Evolutionary conservation across 2,888 invertebrate species (phyloP), one percentile per base, ranked within the genome.

Genomic region (Melolontha melolontha): DNA sequence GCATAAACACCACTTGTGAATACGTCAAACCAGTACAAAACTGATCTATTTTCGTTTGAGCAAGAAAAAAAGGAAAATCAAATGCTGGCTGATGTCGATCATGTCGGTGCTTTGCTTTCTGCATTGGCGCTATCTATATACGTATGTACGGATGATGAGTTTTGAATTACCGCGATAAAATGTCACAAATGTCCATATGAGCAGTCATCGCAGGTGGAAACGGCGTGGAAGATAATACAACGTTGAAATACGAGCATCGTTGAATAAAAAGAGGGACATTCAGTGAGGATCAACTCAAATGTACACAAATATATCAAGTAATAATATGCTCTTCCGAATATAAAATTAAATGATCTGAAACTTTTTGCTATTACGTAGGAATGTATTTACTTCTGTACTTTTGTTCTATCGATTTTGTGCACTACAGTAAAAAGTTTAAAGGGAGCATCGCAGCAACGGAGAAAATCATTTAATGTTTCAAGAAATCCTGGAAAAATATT

Each of bases 121-220:
- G 14, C 51, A 51, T 16, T 41, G 51, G 40, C 40, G 40, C 64
- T 41, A 64, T 64, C 64, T 65, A 14, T 65, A 44, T 17, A 54
- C 29, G 67, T 80, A 78, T 81, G 77, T 80, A 82, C 81, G 80
- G 81, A 79, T 82, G 82, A 83, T 82, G 80, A 78, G 81, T 77
- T 81, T 80, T 79, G 81, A 83, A 83, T 81, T 79, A 78, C 80
- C 77, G 71, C 76, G 81, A 82, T 82, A 83, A 83, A 82, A 82
- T 79, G 82, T 80, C 78, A 78, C 78, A 78, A 82, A 82, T 77
- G 80, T 77, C 78, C 80, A 77, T 81, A 80, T 80, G 74, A 76
- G 75, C 79, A 78, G 78, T 79, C 81, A 79, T 83, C 81, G 78
- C 82, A 83, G 83, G 83, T 83, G 83, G 81, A 82, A 83, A 83